Evolutionary conservation across 2,797 vertebrate genomes (phyloP), one percentile per base, ranked within the genome.

Genomic region (Sciaenops ocellatus): DNA sequence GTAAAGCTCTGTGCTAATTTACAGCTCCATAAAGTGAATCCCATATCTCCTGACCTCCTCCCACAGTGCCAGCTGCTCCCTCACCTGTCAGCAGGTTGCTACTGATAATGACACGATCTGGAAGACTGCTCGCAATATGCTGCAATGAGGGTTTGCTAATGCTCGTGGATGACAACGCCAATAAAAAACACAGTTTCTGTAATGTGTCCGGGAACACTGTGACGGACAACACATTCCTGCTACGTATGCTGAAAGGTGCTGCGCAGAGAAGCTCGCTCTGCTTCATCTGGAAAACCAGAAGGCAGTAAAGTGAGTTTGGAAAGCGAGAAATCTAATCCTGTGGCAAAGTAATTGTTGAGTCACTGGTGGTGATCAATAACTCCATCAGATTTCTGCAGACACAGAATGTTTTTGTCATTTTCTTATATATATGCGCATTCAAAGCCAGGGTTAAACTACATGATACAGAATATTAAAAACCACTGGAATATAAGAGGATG

Each of bases 341-440:
- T 73, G 78, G 73, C 77, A 78, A 84, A 81, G 69, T 84, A 78
- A 89, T 63, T 76, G 69, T 83, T 56, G 65, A 88, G 83, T 92
- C 80, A 84, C 70, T 10, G 65, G 54, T 30, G 17, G 20, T 34
- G 65, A 84, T 86, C 77, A 68, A 80, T 87, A 85, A 75, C 51
- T 30, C 24, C 24, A 64, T 76, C 65, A 69, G 22, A 22, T 64
- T 61, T 69, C 68, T 78, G 62, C 70, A 80, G 66, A 85, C 64
- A 10, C 34, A 38, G 1, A 38, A 38, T 10, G 41, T 76, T 52
- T 54, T 17, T 20, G 4, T 38, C 0, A 6, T n/a, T 85, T 72
- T 41, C 3, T 38, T 57, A 6, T 75, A 54, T 46, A 46, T 18
- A 28, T 42, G 51, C 28, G 8, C 5, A 48, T 48, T 69, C 47